Conservation (phyloP, 2,113 vertebrate genomes). For the Toxotes jaculatrix region DNA sequence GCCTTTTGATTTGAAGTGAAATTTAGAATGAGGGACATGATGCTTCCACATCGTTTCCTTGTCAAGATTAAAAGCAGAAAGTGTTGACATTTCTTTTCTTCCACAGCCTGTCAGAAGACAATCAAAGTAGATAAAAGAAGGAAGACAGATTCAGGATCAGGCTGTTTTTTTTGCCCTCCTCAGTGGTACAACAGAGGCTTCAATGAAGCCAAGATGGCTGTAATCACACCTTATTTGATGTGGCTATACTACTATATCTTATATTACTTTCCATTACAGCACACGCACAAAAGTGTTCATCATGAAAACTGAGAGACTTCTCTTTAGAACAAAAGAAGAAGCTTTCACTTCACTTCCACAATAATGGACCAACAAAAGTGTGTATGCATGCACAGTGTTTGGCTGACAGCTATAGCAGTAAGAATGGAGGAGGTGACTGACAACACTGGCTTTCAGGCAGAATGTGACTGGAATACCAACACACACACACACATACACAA, state of each 20-base stretch:
- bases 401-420: background rate
- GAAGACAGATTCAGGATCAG: background rate
- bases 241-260: background rate
- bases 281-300: background rate
- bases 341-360: background rate
- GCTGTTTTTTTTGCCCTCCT: conserved; percentile 3
- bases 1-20: background rate
- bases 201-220: conserved; percentile 19
- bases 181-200: conserved; percentile 8
- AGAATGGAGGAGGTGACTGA: background rate
- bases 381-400: background rate
- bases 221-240: conserved; percentile 26
- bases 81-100: conserved; percentile 30
- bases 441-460: background rate
- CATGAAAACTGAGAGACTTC: conserved; percentile 1
- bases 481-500: conserved; percentile 4
- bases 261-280: background rate
- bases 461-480: background rate
- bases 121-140: background rate
- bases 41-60: background rate
- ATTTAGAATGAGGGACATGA: background rate
- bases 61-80: conserved; percentile 30
- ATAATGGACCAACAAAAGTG: background rate
- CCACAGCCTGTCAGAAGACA: conserved; percentile 20
- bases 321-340: background rate